Percentiles rank a stretch among this genome's conserved stretches.
Evolutionary conservation across 2,888 invertebrate genomes (phyloP).

Genomic region (Ceratothoa steindachneri): DNA sequence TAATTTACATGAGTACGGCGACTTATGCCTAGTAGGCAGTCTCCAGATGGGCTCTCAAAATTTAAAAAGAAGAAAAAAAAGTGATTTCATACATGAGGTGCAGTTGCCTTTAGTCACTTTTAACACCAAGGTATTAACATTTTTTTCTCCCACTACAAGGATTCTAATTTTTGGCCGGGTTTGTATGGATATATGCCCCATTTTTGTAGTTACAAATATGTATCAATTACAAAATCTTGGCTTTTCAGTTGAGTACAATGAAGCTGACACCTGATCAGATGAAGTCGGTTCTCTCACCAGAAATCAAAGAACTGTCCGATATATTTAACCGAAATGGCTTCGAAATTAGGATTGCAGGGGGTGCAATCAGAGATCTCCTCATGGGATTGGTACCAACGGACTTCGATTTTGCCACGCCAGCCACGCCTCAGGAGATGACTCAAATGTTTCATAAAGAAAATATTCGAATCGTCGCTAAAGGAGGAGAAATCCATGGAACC

Average conservation of each 20-base stretch:
- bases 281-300: constrained; percentile 73
- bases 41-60: no score
- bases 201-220: no score
- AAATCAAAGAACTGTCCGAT: constrained; percentile 65
- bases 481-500: constrained; percentile 90
- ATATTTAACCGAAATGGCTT: constrained; percentile 76
- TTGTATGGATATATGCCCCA: no score
- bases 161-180: no score
- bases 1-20: no score
- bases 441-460: constrained; percentile 78
- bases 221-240: no score
- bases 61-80: no score
- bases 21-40: no score
- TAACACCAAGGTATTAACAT: no score
- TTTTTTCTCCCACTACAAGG: no score
- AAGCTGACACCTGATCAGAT: constrained; percentile 72
- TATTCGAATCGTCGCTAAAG: constrained; percentile 77
- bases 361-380: constrained; percentile 78
- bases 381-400: constrained; percentile 76
- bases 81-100: no score
- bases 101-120: no score
- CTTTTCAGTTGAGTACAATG: constrained; percentile 55
- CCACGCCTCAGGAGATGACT: constrained; percentile 94
- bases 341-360: constrained; percentile 92
- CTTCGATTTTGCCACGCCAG: constrained; percentile 95